A percentile compares a stretch with the other conserved stretches of the same genome.
These are phyloP conservation scores for Xyrichtys novacula DNA, from an alignment of 2,797 vertebrate species.

Conservation along the genomic window DNA sequence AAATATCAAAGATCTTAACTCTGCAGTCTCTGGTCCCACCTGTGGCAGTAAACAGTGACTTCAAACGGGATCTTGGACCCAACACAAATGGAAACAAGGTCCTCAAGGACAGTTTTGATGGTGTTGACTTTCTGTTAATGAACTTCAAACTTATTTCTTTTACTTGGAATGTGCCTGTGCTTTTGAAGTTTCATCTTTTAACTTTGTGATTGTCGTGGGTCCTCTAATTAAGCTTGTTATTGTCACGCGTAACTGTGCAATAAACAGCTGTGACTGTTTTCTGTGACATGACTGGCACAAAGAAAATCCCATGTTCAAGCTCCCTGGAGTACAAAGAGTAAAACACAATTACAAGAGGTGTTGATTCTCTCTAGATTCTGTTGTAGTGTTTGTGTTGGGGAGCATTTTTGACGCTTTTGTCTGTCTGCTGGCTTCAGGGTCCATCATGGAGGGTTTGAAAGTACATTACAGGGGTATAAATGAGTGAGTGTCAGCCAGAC, in stretches of 20 bases:
- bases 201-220: neutral
- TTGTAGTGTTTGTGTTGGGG: neutral
- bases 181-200: neutral
- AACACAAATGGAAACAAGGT: neutral
- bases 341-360: neutral
- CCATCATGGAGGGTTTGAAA: conserved; percentile 59
- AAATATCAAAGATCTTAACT: too few species aligned
- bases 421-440: conserved; percentile 18
- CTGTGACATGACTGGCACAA: conserved; percentile 6
- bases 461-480: conserved; percentile 51
- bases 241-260: neutral
- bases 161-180: neutral
- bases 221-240: neutral
- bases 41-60: too few species aligned
- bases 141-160: neutral
- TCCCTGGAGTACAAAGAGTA: neutral
- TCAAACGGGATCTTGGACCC: too few species aligned
- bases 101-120: neutral
- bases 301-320: neutral
- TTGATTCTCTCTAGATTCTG: conserved; percentile 18
- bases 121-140: neutral
- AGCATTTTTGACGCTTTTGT: neutral
- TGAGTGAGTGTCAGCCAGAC: conserved; percentile 51
- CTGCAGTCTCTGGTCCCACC: too few species aligned
- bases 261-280: neutral